Evolutionary conservation across 2,797 vertebrate genomes (phyloP).

Genomic region (Erethizon dorsatum): DNA sequence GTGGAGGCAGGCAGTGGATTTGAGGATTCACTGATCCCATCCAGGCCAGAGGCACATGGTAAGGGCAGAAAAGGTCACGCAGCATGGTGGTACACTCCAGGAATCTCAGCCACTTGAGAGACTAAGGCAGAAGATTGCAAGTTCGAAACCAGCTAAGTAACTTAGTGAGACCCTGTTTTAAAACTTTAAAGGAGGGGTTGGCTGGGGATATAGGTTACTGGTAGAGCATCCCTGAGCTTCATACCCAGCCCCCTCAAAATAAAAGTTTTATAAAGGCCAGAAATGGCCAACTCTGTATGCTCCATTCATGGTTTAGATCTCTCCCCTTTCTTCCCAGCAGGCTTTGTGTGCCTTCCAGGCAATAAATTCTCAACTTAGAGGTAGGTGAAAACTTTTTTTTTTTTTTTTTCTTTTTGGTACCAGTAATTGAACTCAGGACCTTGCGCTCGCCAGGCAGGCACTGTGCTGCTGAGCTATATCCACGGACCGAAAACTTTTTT

Average conservation of each 20-base stretch:
- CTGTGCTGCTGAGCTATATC: no score
- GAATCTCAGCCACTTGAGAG: no score
- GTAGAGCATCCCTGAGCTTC: neutral
- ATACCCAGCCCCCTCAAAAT: neutral
- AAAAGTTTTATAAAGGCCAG: neutral
- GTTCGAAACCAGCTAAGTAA: neutral
- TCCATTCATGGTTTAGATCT: neutral
- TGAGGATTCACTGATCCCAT: rapidly evolving
- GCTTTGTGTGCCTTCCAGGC: neutral
- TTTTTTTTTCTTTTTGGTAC: neutral
- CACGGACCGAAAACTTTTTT: neutral
- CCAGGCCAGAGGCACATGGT: neutral
- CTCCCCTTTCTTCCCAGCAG: neutral
- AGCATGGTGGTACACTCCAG: no score
- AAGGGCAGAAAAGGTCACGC: neutral
- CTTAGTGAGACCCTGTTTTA: neutral
- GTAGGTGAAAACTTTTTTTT: neutral
- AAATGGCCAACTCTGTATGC: neutral
- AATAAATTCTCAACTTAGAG: neutral
- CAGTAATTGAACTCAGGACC: no score
- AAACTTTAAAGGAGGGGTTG: neutral
- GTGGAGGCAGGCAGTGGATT: no score
- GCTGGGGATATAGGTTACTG: neutral
- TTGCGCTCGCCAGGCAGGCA: no score
- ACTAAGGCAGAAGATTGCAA: neutral